phyloP scores from a whole-genome alignment of 2,797 vertebrate species.

The Danio kyathit region DNA sequence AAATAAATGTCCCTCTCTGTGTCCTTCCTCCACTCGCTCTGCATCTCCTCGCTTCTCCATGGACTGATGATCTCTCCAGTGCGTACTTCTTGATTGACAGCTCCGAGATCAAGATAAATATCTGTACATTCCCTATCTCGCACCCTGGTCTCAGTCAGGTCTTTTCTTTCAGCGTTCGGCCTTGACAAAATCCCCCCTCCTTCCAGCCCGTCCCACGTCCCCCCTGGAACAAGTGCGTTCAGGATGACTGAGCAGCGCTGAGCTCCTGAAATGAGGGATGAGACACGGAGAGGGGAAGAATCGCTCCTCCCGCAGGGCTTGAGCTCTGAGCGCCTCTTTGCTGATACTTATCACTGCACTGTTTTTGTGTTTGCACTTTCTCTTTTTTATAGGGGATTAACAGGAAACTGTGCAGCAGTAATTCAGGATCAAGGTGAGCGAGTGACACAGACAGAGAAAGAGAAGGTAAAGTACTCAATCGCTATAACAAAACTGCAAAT shows the following conservation, averaged over 20 bases:
- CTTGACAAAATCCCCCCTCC: background rate
- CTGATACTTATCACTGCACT: slow-evolving; percentile 43
- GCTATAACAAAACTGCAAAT: slow-evolving; percentile 72
- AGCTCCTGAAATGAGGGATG: slow-evolving; percentile 44
- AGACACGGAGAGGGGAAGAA: slow-evolving; percentile 31
- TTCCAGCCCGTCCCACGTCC: background rate
- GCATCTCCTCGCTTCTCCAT: background rate
- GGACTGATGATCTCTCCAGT: background rate
- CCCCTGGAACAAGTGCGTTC: slow-evolving; percentile 23
- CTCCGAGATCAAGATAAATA: slow-evolving; percentile 41
- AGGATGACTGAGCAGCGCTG: slow-evolving; percentile 29
- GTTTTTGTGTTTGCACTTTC: slow-evolving; percentile 25
- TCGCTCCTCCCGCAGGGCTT: slow-evolving; percentile 5
- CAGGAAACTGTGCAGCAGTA: background rate
- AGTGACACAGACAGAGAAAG: slow-evolving; percentile 6
- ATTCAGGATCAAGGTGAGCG: slow-evolving; percentile 42
- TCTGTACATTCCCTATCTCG: slow-evolving; percentile 3
- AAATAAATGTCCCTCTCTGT: background rate
- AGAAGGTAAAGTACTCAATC: slow-evolving; percentile 55
- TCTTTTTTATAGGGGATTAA: slow-evolving; percentile 37
- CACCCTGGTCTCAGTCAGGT: slow-evolving; percentile 30
- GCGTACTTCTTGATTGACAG: slow-evolving; percentile 36
- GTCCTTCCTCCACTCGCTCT: background rate
- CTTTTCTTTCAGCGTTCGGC: background rate
- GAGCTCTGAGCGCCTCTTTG: slow-evolving; percentile 24